These are phyloP conservation scores for Stigmatopora argus DNA, from an alignment of 2,113 vertebrate genomes.

Conservation along the genomic window DNA sequence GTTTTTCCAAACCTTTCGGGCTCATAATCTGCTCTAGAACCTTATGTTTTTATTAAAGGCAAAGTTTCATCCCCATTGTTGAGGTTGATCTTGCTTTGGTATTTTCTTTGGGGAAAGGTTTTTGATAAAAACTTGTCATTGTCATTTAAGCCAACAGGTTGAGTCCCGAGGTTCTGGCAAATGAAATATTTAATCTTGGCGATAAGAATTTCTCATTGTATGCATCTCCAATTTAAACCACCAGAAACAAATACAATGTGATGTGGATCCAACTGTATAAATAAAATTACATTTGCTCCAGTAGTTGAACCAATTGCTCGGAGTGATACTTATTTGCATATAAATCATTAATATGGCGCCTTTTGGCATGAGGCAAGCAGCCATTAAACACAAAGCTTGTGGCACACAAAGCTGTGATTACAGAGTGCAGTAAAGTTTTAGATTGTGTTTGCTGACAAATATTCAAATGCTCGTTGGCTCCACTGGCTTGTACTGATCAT, in stretches of 20 bases:
- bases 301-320: constrained; percentile 30
- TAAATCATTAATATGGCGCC: constrained; percentile 60
- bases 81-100: not conserved
- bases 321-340: constrained; percentile 57
- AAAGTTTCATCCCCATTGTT: not conserved
- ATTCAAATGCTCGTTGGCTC: constrained; percentile 17
- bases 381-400: constrained; percentile 40
- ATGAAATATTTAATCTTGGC: not conserved
- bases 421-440: constrained; percentile 32
- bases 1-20: not conserved
- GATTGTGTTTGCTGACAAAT: constrained; percentile 39
- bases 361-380: constrained; percentile 51
- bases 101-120: not conserved
- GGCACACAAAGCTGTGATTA: constrained; percentile 42
- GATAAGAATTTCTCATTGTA: not conserved
- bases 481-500: constrained; percentile 3
- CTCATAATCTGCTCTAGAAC: not conserved
- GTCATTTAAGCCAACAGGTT: not conserved
- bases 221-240: not conserved
- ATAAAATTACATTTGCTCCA: constrained; percentile 33
- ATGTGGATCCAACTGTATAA: constrained; percentile 30
- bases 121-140: not conserved
- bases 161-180: not conserved
- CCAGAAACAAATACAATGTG: not conserved
- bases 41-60: not conserved